Evolutionary conservation across 92 coral and sea anemone genomes (phyloP).

Genomic region (Porites lobata): DNA sequence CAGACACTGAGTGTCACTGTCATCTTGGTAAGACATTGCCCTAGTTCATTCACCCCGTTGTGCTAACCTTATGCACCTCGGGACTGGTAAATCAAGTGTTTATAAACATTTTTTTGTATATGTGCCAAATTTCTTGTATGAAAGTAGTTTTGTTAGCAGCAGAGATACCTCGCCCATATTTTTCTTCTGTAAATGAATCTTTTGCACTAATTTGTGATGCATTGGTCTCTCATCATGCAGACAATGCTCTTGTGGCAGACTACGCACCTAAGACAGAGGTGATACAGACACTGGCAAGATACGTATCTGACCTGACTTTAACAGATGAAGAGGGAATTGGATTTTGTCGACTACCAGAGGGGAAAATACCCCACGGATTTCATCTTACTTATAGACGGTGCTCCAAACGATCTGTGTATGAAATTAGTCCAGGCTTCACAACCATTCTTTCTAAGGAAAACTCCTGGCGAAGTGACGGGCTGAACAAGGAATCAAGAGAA

Average conservation of each 20-base stretch:
- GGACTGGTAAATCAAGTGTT: no score
- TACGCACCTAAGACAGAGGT: constrained; percentile 9
- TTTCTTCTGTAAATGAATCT: no score
- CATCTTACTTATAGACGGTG: constrained; percentile 22
- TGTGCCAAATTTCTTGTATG: no score
- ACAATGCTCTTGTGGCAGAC: neutral
- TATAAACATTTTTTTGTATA: no score
- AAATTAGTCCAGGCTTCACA: neutral
- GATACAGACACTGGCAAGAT: neutral
- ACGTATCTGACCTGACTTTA: constrained; percentile 12
- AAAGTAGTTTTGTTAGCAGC: no score
- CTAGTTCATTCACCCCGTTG: no score
- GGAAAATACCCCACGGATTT: constrained; percentile 13
- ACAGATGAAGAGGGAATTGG: neutral
- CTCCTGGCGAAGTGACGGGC: constrained; percentile 21
- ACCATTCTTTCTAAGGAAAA: constrained; percentile 25
- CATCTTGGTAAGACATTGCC: no score
- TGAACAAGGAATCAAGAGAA: constrained; percentile 1
- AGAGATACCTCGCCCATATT: no score
- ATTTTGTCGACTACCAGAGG: constrained; percentile 11
- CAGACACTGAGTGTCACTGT: no score
- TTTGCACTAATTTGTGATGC: neutral
- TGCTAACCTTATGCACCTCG: no score
- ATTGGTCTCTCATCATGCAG: neutral
- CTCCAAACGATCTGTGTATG: constrained; percentile 17